A percentile compares a stretch with the other conserved stretches of the same genome.
Evolutionary conservation across 2,113 vertebrate genomes (phyloP).

Genomic region (Mesoclemmys tuberculata): DNA sequence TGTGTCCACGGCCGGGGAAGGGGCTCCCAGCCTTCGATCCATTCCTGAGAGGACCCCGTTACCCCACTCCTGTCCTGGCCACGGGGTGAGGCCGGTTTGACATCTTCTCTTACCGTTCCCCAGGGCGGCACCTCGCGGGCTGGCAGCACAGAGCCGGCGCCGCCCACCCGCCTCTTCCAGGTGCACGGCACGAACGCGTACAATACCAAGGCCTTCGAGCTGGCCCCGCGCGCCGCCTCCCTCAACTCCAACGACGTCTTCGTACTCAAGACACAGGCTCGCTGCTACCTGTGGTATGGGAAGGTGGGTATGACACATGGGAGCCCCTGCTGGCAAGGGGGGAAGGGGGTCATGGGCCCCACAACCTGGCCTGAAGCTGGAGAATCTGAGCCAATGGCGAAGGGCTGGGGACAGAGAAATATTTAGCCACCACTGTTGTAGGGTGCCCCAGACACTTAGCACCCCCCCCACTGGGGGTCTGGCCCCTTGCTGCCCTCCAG

Average conservation of each 20-base stretch:
- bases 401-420: not conserved
- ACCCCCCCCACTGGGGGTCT: too few species aligned
- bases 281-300: conserved; percentile 90
- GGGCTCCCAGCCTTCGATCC: not conserved
- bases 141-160: not conserved
- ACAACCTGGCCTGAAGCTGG: not conserved
- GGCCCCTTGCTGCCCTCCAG: not conserved
- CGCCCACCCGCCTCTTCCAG: conserved; percentile 83
- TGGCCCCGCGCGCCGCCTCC: conserved; percentile 73
- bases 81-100: accelerated
- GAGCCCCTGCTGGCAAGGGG: accelerated
- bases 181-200: conserved; percentile 81
- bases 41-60: not conserved
- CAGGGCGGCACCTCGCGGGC: conserved; percentile 83
- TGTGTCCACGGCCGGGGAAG: not conserved
- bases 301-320: conserved; percentile 76
- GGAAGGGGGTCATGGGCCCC: accelerated
- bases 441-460: too few species aligned
- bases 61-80: too few species aligned
- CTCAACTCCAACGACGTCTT: conserved; percentile 93
- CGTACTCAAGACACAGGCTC: conserved; percentile 83
- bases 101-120: not conserved
- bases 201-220: conserved; percentile 88
- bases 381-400: not conserved
- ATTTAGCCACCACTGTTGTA: not conserved